phyloP scores from a whole-genome alignment of 2,888 invertebrate genomes.

The Andrena bucephala region DNA sequence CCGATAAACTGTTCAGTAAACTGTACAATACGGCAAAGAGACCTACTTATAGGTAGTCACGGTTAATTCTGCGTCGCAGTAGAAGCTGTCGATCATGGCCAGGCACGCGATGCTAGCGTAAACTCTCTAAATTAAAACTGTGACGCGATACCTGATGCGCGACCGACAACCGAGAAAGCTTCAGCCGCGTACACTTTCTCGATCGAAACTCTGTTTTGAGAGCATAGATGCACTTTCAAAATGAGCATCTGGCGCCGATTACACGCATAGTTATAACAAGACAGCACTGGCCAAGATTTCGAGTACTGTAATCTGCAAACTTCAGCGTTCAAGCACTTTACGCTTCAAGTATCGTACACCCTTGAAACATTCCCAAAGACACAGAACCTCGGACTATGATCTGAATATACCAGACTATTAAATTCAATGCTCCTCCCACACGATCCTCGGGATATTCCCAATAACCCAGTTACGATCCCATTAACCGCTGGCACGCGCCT shows the following conservation, averaged over 20 bases:
- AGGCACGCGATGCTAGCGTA: slow-evolving; percentile 43
- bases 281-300: no score
- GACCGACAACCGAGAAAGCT: slow-evolving; percentile 1
- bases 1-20: neutral
- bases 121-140: slow-evolving; percentile 45
- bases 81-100: slow-evolving; percentile 35
- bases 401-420: neutral
- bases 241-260: neutral
- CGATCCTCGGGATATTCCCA: neutral
- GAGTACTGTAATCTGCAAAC: no score
- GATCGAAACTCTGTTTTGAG: neutral
- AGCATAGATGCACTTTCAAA: neutral
- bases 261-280: no score
- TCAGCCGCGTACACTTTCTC: neutral
- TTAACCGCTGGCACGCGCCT: neutral
- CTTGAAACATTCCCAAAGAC: neutral
- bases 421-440: neutral
- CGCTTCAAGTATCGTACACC: no score
- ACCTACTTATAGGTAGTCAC: slow-evolving; percentile 33
- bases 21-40: slow-evolving; percentile 1
- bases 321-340: no score
- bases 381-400: neutral
- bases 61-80: slow-evolving; percentile 38
- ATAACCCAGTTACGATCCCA: neutral
- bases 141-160: slow-evolving; percentile 23